Evolutionary conservation across 2,888 invertebrate genomes (phyloP).

Genomic region (Geotrupes spiniger): DNA sequence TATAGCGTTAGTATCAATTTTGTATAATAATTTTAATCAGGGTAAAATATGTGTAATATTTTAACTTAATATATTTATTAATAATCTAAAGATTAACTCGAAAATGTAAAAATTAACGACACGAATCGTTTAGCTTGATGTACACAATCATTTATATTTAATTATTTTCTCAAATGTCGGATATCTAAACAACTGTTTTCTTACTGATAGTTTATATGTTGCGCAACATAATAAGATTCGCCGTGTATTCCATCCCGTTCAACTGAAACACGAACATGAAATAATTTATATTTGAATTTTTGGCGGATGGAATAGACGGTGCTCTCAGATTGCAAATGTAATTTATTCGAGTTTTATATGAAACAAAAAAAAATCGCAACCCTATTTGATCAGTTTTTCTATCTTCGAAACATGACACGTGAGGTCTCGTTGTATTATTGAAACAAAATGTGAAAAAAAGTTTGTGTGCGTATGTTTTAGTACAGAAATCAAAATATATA

Average conservation of each 20-base stretch:
- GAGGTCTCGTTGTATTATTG: constrained; percentile 43
- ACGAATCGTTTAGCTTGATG: neutral
- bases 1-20: constrained; percentile 33
- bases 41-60: constrained; percentile 36
- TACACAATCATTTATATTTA: neutral
- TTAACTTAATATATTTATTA: constrained; percentile 10
- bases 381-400: neutral
- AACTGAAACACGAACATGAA: no score
- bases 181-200: constrained; percentile 1
- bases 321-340: no score
- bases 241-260: no score
- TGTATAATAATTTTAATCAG: constrained; percentile 48
- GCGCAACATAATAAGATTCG: no score
- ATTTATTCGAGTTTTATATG: constrained; percentile 1
- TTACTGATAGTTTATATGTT: no score
- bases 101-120: neutral
- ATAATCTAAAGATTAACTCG: neutral
- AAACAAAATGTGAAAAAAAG: constrained; percentile 45
- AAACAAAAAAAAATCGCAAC: neutral
- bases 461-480: constrained; percentile 51
- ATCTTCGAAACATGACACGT: constrained; percentile 19
- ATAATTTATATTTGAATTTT: no score
- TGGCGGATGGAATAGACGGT: no score
- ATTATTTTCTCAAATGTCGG: neutral
- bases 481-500: constrained; percentile 50